These are phyloP conservation scores for Aphis craccivora DNA, from an alignment of 1,140 invertebrate genomes.

Conservation along the genomic window DNA sequence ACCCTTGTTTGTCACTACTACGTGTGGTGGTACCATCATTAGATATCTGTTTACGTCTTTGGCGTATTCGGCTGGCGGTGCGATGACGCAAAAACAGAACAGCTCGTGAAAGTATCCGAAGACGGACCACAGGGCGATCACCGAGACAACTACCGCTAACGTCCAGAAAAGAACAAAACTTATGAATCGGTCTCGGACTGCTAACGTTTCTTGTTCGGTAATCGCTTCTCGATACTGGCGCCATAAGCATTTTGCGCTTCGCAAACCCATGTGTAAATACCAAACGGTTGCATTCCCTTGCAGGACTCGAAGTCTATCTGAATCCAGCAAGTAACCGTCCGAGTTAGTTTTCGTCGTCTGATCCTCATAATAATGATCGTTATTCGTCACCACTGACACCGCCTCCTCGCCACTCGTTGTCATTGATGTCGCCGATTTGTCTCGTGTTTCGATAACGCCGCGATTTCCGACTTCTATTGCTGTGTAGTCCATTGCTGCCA, in stretches of 20 bases:
- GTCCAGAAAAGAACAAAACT: background rate
- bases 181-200: background rate
- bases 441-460: background rate
- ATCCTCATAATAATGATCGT: background rate
- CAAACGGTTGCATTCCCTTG: no score
- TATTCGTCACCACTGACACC: background rate
- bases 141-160: background rate
- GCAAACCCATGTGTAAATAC: slow-evolving; percentile 33
- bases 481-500: background rate
- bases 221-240: background rate
- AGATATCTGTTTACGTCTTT: slow-evolving; percentile 28
- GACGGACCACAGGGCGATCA: background rate
- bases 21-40: slow-evolving; percentile 17
- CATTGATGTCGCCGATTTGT: background rate
- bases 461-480: background rate
- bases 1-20: slow-evolving; percentile 19
- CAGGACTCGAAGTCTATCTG: background rate
- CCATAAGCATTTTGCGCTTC: background rate
- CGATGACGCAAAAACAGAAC: background rate
- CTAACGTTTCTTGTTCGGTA: background rate
- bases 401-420: background rate
- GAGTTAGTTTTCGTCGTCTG: background rate
- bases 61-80: background rate
- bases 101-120: slow-evolving; percentile 31
- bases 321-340: background rate